Evolutionary conservation across 2,888 invertebrate genomes (phyloP), one percentile per base, ranked within the genome.

Genomic region (Chesias legatella): DNA sequence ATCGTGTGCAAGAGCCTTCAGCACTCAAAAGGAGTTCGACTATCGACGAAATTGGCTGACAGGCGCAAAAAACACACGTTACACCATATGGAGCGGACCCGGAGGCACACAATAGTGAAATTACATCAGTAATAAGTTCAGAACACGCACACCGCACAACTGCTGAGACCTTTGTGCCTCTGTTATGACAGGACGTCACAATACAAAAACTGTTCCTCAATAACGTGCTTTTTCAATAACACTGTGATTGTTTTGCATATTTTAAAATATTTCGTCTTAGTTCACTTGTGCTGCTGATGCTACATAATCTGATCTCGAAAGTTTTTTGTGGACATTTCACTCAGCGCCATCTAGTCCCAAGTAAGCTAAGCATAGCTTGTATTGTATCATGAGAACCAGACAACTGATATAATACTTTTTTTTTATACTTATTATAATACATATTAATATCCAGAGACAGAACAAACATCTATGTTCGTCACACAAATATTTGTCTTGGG

Each of bases 101-200:
- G 64, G 60, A 72, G 79, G 83, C 83, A 68, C 71, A 88, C 86
- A 88, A 88, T 86, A 79, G 85, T 73, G 76, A 67, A 85, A 88
- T 88, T 88, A 88, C 80, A 67, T 76, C 72, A 61, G 75, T 88
- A 88, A 88, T 88, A 86, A 85, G 78, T 78, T 63, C 66, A 48
- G 67, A 75, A 78, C 86, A 86, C 88, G 86, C 86, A 80, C 78
- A 58, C 39, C 51, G 46, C 59, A 54, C 84, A 85, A 85, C 86
- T 85, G 84, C 78, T 77, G 50, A 47, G 46, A 50, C 44, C 51
- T 55, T 55, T 51, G 47, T 53, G 44, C 43, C 43, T 35, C 39
- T 32, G 29, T 13, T 33, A 44, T 41, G 38, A 44, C 46, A 31
- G 33, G 20, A 38, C 37, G 38, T 42, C 41, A 24, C 34, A 37